These are phyloP conservation scores for Petroica traversi DNA, from an alignment of 2,113 vertebrate genomes.

Conservation along the genomic window DNA sequence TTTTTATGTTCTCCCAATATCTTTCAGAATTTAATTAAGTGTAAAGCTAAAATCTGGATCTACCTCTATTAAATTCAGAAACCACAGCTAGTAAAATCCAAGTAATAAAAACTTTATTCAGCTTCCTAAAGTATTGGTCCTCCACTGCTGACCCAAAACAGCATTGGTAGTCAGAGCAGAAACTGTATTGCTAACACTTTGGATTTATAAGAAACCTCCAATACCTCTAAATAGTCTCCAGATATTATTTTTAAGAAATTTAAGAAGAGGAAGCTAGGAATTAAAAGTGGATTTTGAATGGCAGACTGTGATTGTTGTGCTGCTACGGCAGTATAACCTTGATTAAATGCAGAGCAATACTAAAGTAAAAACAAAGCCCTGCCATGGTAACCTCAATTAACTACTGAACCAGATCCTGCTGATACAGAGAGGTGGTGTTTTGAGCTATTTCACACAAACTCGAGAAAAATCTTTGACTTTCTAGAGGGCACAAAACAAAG, in stretches of 20 bases:
- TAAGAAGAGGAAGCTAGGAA: conserved; percentile 62
- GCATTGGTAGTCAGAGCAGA: conserved; percentile 1
- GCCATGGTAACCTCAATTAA: conserved; percentile 54
- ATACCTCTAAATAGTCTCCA: conserved; percentile 31
- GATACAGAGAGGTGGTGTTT: not conserved
- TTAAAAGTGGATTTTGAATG: conserved; percentile 63
- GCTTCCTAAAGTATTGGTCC: conserved; percentile 32
- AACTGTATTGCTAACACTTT: conserved; percentile 35
- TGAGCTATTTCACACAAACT: not conserved
- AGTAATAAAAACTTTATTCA: conserved; percentile 57
- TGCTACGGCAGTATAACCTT: conserved; percentile 38
- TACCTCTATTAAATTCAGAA: conserved; percentile 66
- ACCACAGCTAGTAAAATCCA: conserved; percentile 66
- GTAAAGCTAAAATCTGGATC: conserved; percentile 41
- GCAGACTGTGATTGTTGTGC: conserved; percentile 41
- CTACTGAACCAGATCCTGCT: conserved; percentile 26
- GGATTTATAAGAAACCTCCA: conserved; percentile 48
- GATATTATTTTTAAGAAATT: conserved; percentile 64
- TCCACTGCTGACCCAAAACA: conserved; percentile 39
- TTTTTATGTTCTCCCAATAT: not conserved
- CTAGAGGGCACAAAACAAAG: not conserved
- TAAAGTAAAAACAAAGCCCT: conserved; percentile 66
- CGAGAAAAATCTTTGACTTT: not conserved
- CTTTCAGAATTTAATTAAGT: conserved; percentile 41
- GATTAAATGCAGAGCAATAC: conserved; percentile 62